Base-by-base conservation (phyloP, 2,113 vertebrate genomes). In the Tragelaphus strepsiceros region DNA sequence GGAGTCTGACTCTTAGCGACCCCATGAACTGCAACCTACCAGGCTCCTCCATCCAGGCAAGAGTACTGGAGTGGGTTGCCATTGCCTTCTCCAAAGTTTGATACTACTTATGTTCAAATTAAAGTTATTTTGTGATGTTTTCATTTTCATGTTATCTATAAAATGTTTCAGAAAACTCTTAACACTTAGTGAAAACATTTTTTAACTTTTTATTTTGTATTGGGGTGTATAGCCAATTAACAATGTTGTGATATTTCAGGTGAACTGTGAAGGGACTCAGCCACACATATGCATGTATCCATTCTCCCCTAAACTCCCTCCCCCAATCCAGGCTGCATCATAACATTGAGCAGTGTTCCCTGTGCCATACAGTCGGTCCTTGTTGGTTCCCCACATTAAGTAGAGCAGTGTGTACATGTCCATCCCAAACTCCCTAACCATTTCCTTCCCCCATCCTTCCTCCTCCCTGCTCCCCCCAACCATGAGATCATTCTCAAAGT, bases 401-500 rank as follows among this genome's bases (percentile, higher is more conserved):
- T 7, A 43, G 0, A 26, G 12, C 71, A 26, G 35, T 15, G 22
- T 14, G 2, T 77, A 26, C 71, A 43, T 26, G 22, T 26, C 22
- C 39, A 26, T 43, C 12, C 35, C 39, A 77, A 43, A 43, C 22
- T 77, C 71, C 71, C 21, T 74, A 74, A 24, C 67, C 71, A 43
- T 43, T 26, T 43, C 39, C 71, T 43, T 77, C 22, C 39, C 39
- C 39, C 71, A 43, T 43, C 39, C 6, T 77, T 77, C 71, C 22
- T 8, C 22, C 71, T 26, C 22, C 39, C 71, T 43, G 22, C 39
- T 26, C 39, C 22, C 35, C 11, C 0, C 0, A 0, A 77, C 39
- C 71, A 77, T 77, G 35, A 77, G 22, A 43, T 26, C 39, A 77
- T 77, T 43, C 71, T 43, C 71, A 43, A 26, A 7, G 71, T 26